Percentiles rank a stretch among this genome's conserved stretches.
These are phyloP conservation scores for Troilus luridus DNA, from an alignment of 2,888 invertebrate species.

Conservation along the genomic window DNA sequence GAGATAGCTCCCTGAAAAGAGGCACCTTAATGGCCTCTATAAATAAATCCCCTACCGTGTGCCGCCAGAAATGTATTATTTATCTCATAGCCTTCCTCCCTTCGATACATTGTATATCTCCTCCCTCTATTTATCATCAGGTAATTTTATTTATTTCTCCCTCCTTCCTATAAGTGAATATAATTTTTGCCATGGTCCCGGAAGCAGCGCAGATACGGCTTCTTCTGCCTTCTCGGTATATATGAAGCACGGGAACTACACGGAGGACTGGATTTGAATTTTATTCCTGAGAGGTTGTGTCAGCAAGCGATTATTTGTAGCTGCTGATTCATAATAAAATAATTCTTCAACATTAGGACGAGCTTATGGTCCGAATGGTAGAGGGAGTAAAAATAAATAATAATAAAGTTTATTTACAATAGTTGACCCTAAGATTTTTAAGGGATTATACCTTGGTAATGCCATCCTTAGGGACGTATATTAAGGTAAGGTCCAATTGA, in stretches of 20 bases:
- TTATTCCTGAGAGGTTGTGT: neutral
- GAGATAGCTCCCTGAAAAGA: conserved; percentile 27
- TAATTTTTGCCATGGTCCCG: neutral
- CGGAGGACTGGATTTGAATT: neutral
- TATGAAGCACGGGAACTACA: neutral
- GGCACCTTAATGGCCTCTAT: conserved; percentile 44
- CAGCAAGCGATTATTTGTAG: no score
- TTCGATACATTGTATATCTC: conserved; percentile 31
- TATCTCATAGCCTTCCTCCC: conserved; percentile 36
- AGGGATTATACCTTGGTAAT: no score
- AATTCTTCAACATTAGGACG: no score
- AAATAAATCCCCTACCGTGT: conserved; percentile 53
- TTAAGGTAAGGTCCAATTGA: no score
- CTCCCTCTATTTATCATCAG: conserved; percentile 17
- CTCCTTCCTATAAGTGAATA: conserved; percentile 33
- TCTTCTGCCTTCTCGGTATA: neutral
- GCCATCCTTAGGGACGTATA: no score
- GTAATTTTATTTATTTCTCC: conserved; percentile 29
- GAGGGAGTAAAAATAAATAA: no score
- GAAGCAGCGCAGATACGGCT: neutral
- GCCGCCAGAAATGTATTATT: conserved; percentile 34
- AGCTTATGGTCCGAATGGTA: no score
- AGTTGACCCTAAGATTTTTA: no score
- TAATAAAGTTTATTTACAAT: no score
- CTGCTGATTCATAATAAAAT: no score